Conservation (phyloP, 2,888 invertebrate genomes). For the Tromatobia lineatoria region DNA sequence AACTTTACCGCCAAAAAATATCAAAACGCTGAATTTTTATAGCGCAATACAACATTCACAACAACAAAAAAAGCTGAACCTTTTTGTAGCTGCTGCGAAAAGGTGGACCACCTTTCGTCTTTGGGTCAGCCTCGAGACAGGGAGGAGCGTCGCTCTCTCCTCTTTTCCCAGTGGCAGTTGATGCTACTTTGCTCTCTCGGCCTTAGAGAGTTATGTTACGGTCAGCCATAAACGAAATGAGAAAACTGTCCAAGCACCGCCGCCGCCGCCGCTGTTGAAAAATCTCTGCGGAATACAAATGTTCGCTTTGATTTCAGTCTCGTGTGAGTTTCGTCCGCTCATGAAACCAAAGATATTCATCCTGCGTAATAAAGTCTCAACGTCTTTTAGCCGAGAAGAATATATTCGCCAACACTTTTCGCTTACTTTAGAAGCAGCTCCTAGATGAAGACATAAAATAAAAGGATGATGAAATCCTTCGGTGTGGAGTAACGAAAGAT, state of each 20-base stretch:
- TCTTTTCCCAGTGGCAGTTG: slow-evolving; percentile 24
- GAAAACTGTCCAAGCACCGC: slow-evolving; percentile 80
- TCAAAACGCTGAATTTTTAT: background rate
- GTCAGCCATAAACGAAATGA: slow-evolving; percentile 84
- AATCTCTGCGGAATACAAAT: slow-evolving; percentile 84
- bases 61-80: slow-evolving; percentile 32
- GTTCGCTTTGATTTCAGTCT: slow-evolving; percentile 77
- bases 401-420: background rate
- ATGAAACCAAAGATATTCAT: background rate
- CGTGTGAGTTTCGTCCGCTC: slow-evolving; percentile 57
- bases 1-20: background rate
- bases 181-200: slow-evolving; percentile 37
- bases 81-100: slow-evolving; percentile 39
- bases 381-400: background rate
- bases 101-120: slow-evolving; percentile 54
- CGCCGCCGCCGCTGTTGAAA: slow-evolving; percentile 79
- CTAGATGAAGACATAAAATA: slow-evolving; percentile 5
- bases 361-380: background rate
- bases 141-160: slow-evolving; percentile 42
- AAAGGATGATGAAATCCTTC: slow-evolving; percentile 3
- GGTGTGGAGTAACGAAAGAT: slow-evolving; percentile 2
- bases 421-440: background rate
- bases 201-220: slow-evolving; percentile 82
- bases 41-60: slow-evolving; percentile 15
- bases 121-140: slow-evolving; percentile 46